Evolutionary conservation across 2,888 invertebrate genomes (phyloP).

Genomic region (Andricus curvator): DNA sequence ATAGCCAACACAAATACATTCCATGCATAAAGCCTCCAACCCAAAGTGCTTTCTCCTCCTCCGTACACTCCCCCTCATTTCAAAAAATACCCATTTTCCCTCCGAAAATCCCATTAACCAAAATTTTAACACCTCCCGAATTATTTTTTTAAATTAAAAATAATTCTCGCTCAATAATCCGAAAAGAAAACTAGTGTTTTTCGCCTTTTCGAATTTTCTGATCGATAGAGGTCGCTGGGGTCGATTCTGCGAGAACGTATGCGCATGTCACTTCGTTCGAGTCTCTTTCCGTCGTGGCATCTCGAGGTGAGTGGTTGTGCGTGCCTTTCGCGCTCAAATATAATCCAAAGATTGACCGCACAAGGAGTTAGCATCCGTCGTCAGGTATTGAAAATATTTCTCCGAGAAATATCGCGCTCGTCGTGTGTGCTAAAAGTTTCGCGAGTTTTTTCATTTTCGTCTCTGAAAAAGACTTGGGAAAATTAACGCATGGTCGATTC

Average conservation of each 20-base stretch:
- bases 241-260: slow-evolving; percentile 67
- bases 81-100: not conserved
- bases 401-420: slow-evolving; percentile 52
- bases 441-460: slow-evolving; percentile 45
- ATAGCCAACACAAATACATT: not conserved
- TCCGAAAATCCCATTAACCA: not conserved
- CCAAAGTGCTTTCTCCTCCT: slow-evolving; percentile 45
- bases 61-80: not conserved
- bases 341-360: slow-evolving; percentile 68
- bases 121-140: not conserved
- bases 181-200: not conserved
- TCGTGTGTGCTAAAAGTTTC: slow-evolving; percentile 70
- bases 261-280: slow-evolving; percentile 75
- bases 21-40: slow-evolving; percentile 31
- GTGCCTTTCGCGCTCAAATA: slow-evolving; percentile 57
- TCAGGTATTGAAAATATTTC: slow-evolving; percentile 67
- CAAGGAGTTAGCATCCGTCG: slow-evolving; percentile 62
- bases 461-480: slow-evolving; percentile 46
- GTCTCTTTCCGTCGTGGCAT: slow-evolving; percentile 78
- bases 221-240: slow-evolving; percentile 58
- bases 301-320: slow-evolving; percentile 77
- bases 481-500: slow-evolving; percentile 44
- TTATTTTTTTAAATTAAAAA: not conserved
- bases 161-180: not conserved
- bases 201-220: too few relatives aligned